phyloP scores from a whole-genome alignment of 2,888 invertebrate species.

The Cremastinae sp. region DNA sequence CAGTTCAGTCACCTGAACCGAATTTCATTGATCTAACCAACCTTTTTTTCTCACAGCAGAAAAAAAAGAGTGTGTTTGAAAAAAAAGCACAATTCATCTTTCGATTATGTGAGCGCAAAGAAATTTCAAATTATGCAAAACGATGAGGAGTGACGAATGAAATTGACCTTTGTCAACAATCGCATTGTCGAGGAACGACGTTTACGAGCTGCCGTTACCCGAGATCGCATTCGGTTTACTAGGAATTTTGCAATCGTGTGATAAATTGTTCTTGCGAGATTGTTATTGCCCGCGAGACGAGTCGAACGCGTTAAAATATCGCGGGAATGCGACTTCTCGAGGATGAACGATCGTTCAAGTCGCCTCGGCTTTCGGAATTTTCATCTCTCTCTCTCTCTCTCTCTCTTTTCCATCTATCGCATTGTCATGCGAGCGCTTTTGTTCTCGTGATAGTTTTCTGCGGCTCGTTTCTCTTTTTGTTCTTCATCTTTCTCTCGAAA shows the following conservation, averaged over 20 bases:
- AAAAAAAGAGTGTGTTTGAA: too few relatives aligned
- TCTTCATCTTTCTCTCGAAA: constrained; percentile 20
- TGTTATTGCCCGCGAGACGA: neutral
- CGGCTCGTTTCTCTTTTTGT: neutral
- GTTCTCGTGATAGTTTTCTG: neutral
- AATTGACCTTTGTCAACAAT: constrained; percentile 44
- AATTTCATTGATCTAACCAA: too few relatives aligned
- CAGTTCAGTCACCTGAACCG: too few relatives aligned
- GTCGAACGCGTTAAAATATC: neutral
- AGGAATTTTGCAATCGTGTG: constrained; percentile 45
- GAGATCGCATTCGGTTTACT: constrained; percentile 22
- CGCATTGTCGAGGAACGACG: neutral
- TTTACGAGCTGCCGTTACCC: neutral
- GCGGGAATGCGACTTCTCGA: constrained; percentile 1
- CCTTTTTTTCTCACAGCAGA: too few relatives aligned
- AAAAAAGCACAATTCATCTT: too few relatives aligned
- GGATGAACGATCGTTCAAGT: constrained; percentile 23
- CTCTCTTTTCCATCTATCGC: neutral
- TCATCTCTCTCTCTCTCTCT: neutral
- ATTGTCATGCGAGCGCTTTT: constrained; percentile 20
- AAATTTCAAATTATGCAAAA: constrained; percentile 51
- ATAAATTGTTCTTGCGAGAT: constrained; percentile 26
- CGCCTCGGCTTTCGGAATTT: constrained; percentile 24
- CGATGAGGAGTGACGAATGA: constrained; percentile 17
- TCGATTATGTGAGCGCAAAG: constrained; percentile 23